Conservation (phyloP, 2,113 vertebrate species). For the Campylomormyrus numenius region DNA sequence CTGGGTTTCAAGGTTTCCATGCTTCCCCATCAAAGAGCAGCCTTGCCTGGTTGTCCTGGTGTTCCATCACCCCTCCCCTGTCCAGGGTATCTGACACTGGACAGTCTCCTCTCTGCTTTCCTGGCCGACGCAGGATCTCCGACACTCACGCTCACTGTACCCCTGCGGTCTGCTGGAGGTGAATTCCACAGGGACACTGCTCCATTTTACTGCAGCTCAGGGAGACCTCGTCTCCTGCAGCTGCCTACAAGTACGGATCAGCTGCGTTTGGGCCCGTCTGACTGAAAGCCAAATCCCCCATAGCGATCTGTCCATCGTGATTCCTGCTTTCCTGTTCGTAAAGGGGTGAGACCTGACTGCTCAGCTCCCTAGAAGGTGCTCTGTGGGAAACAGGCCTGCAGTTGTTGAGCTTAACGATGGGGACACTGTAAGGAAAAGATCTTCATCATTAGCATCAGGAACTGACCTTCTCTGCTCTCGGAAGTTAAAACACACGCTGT, state of each 20-base stretch:
- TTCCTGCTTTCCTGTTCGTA: neutral
- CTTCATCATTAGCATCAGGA: neutral
- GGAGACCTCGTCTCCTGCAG: neutral
- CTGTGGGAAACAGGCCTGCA: neutral
- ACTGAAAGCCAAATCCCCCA: neutral
- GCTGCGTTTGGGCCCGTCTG: neutral
- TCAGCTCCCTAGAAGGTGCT: neutral
- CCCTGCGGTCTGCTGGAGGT: neutral
- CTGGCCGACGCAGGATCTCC: neutral
- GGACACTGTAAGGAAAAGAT: neutral
- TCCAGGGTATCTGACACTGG: neutral
- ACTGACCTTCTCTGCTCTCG: neutral
- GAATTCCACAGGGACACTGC: neutral
- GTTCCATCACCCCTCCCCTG: neutral
- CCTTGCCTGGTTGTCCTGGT: neutral
- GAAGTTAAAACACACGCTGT: neutral
- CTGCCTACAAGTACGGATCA: neutral
- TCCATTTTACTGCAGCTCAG: neutral
- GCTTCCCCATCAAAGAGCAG: neutral
- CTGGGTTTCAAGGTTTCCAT: neutral
- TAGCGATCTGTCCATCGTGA: neutral
- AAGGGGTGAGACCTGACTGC: neutral
- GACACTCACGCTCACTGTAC: neutral
- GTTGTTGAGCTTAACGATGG: neutral
- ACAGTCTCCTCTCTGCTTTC: neutral